Conservation (phyloP, 1,140 invertebrate genomes). For the Cherax quadricarinatus region DNA sequence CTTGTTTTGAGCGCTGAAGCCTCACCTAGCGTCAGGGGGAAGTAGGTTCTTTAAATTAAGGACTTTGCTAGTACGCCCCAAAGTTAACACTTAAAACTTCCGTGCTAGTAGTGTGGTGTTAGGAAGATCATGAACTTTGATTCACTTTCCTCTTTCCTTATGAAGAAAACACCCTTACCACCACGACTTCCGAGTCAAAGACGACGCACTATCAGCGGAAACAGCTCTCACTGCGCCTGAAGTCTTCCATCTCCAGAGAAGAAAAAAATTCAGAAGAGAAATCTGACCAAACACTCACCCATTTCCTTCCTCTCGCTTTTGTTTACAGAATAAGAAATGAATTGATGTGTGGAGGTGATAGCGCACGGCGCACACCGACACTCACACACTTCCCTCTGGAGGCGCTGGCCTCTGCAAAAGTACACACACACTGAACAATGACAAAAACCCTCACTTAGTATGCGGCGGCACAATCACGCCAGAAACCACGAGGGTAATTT, state of each 20-base stretch:
- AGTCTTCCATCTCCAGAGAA: background rate
- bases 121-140: no score
- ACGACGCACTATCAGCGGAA: no score
- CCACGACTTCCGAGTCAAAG: no score
- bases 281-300: slow-evolving; percentile 44
- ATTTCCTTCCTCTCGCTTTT: slow-evolving; percentile 54
- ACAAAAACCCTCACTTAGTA: slow-evolving; percentile 57
- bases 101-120: no score
- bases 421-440: slow-evolving; percentile 44
- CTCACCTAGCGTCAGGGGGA: no score
- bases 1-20: no score
- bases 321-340: slow-evolving; percentile 65
- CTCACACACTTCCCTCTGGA: background rate
- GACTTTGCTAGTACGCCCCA: no score
- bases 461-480: slow-evolving; percentile 62
- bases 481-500: slow-evolving; percentile 50
- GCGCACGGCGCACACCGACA: slow-evolving; percentile 54
- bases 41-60: no score
- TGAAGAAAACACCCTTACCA: no score
- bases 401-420: slow-evolving; percentile 32
- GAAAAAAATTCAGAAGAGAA: background rate
- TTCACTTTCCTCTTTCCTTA: no score
- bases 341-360: slow-evolving; percentile 59
- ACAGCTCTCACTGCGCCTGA: no score
- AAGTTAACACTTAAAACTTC: no score